A percentile compares a stretch with the other conserved stretches of the same genome.
phyloP scores from a whole-genome alignment of 2,113 vertebrate species.

The Brachyistius frenatus region DNA sequence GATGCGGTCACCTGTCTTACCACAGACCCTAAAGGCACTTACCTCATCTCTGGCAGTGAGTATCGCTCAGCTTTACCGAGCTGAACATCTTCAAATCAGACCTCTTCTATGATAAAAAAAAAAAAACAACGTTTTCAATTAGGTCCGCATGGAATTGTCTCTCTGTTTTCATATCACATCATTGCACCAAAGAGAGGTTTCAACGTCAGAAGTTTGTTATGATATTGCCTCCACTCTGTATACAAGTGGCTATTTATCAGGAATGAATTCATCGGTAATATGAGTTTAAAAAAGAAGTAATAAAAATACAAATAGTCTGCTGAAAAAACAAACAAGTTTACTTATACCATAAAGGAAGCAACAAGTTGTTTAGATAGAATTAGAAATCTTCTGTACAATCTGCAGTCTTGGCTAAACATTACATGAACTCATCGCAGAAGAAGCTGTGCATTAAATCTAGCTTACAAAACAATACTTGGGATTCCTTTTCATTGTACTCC shows the following conservation, averaged over 20 bases:
- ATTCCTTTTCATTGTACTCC: not conserved
- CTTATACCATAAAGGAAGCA: too few relatives aligned
- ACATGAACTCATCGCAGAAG: not conserved
- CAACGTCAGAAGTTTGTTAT: too few relatives aligned
- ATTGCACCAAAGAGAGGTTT: not conserved
- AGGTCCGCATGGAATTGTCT: not conserved
- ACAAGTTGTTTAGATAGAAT: too few relatives aligned
- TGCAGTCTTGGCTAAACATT: not conserved
- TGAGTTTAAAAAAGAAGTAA: not conserved
- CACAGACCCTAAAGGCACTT: conserved; percentile 91
- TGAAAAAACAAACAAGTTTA: not conserved
- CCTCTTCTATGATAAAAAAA: not conserved
- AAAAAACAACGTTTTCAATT: not conserved
- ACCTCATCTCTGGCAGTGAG: conserved; percentile 95
- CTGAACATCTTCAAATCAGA: not conserved
- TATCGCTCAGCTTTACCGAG: conserved; percentile 32
- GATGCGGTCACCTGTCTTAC: conserved; percentile 93
- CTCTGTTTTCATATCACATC: not conserved
- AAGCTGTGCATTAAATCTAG: not conserved
- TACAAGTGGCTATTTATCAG: not conserved
- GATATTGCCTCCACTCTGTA: too few relatives aligned
- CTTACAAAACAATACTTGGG: too few relatives aligned
- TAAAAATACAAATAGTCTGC: not conserved
- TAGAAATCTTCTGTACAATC: too few relatives aligned
- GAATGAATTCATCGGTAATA: not conserved